phyloP scores from a whole-genome alignment of 2,113 vertebrate species.

The Caretta caretta region DNA sequence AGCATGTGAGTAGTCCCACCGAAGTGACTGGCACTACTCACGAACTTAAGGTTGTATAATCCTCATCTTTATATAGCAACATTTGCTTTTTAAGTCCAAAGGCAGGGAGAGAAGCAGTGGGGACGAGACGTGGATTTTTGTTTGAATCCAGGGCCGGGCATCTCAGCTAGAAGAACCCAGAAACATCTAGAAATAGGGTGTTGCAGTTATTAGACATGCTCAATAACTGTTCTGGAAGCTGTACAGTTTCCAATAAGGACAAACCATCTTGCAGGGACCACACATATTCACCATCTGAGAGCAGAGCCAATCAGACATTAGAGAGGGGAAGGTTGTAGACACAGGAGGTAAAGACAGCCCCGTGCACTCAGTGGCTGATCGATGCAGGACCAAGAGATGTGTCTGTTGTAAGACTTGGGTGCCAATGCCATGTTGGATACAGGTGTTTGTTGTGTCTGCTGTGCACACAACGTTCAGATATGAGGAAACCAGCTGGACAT shows the following conservation, averaged over 20 bases:
- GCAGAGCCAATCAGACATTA: background rate
- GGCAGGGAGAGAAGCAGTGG: background rate
- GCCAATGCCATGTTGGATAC: background rate
- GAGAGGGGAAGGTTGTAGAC: background rate
- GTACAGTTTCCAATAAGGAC: background rate
- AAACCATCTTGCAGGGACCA: background rate
- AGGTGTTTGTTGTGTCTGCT: background rate
- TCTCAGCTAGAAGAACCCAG: accelerated
- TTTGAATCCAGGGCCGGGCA: background rate
- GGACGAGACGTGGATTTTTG: background rate
- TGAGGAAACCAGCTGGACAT: background rate
- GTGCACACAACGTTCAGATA: background rate
- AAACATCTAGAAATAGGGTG: background rate
- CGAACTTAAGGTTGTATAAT: background rate
- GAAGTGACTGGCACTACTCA: accelerated
- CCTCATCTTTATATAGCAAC: background rate
- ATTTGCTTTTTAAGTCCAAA: background rate
- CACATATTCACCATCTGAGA: accelerated
- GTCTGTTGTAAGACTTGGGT: background rate
- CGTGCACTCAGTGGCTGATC: background rate
- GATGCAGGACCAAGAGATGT: background rate
- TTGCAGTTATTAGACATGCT: background rate
- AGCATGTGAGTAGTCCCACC: accelerated
- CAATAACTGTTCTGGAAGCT: background rate
- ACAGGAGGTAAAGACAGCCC: background rate